Evolutionary conservation across 92 coral and sea anemone genomes (phyloP).

Genomic region (Parazoanthus atlanticus): DNA sequence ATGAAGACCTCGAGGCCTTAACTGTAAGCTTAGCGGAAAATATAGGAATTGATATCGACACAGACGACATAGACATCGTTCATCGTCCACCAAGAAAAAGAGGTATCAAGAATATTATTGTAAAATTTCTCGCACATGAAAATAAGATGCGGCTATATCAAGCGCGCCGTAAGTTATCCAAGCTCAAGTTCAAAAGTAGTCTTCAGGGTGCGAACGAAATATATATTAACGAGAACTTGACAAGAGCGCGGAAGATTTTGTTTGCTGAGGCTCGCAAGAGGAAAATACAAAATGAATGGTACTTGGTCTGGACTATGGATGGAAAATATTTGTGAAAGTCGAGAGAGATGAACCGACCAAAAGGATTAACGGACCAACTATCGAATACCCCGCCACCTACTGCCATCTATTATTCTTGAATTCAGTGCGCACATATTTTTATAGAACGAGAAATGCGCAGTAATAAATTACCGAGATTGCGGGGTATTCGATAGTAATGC

Average conservation of each 20-base stretch:
- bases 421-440: no score
- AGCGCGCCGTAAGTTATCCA: conserved; percentile 15
- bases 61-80: conserved; percentile 1
- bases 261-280: not conserved
- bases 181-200: not conserved
- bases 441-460: no score
- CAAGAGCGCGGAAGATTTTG: conserved; percentile 3
- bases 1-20: not conserved
- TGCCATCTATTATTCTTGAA: no score
- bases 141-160: conserved; percentile 13
- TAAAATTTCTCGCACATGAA: not conserved
- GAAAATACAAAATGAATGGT: conserved; percentile 7
- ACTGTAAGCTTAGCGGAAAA: not conserved
- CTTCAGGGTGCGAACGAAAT: not conserved
- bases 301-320: conserved; percentile 6
- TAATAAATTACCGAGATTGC: no score
- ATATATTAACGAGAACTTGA: not conserved
- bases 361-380: not conserved
- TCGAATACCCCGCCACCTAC: no score
- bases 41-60: not conserved
- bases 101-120: not conserved
- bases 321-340: conserved; percentile 9
- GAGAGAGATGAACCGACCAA: conserved; percentile 3
- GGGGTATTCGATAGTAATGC: no score
- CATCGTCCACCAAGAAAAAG: conserved; percentile 9